phyloP scores from a whole-genome alignment of 2,113 vertebrate species.

The Choloepus hoffmanni region DNA sequence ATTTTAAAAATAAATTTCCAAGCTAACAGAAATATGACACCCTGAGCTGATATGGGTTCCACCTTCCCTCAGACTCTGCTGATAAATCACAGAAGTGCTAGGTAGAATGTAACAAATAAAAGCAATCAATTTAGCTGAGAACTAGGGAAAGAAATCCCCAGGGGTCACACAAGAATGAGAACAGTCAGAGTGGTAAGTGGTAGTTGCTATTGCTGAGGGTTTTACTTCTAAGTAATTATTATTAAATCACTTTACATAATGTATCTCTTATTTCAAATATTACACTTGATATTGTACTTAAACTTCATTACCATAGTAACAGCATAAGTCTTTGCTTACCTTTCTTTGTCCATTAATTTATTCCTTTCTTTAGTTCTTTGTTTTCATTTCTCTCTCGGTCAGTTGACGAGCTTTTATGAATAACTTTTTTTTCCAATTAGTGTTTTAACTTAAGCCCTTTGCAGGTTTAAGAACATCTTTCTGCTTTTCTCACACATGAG shows the following conservation, averaged over 20 bases:
- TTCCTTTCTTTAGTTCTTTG: neutral
- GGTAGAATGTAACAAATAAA: neutral
- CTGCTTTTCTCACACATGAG: neutral
- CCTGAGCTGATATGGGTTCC: neutral
- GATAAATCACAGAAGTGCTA: neutral
- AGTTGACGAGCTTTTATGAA: neutral
- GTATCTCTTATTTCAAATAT: neutral
- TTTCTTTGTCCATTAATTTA: constrained; percentile 15
- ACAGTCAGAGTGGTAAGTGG: neutral
- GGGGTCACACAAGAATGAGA: neutral
- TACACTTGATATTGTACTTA: neutral
- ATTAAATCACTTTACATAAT: neutral
- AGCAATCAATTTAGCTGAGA: neutral
- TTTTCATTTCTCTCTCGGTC: neutral
- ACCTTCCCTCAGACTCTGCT: neutral
- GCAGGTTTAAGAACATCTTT: neutral
- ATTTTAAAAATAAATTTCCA: constrained; percentile 14
- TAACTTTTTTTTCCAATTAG: neutral
- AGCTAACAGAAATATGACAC: neutral
- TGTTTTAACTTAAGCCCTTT: neutral
- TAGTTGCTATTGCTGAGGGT: neutral
- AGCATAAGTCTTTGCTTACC: neutral
- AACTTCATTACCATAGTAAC: neutral
- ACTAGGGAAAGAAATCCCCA: neutral
- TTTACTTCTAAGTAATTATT: neutral